These are phyloP conservation scores for Nettapus auritus DNA, from an alignment of 2,113 vertebrate genomes.

Conservation along the genomic window DNA sequence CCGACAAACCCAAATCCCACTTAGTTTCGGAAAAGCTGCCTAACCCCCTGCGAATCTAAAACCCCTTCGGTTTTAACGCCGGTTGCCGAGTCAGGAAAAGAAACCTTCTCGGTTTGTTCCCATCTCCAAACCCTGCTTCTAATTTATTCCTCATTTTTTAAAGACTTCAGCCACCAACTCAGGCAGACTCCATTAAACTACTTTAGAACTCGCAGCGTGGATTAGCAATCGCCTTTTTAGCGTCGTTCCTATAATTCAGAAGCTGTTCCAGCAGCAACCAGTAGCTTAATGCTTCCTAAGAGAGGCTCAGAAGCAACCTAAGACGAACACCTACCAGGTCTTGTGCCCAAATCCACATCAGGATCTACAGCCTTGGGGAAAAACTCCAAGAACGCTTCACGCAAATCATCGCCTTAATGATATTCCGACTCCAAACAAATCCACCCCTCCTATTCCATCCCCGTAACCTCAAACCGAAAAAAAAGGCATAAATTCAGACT, in stretches of 20 bases:
- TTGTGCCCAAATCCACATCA: neutral
- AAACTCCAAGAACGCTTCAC: neutral
- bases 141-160: neutral
- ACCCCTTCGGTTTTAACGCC: neutral
- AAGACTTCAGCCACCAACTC: neutral
- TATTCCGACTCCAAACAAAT: neutral
- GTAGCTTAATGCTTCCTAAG: fast-evolving
- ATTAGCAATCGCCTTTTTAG: neutral
- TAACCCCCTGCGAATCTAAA: neutral
- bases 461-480: neutral
- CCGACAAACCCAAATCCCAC: neutral
- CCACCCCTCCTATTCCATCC: neutral
- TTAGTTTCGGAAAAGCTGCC: neutral
- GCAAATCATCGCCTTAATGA: neutral
- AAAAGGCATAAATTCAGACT: neutral
- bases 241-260: neutral
- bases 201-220: neutral
- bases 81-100: neutral
- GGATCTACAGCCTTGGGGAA: neutral
- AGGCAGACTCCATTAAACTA: neutral
- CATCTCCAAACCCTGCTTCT: neutral
- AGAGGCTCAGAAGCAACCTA: neutral
- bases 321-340: neutral
- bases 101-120: neutral
- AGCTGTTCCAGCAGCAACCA: neutral